Percentiles rank a stretch among this genome's conserved stretches.
phyloP scores from a whole-genome alignment of 2,888 invertebrate genomes.

The Gastrophysa polygoni region DNA sequence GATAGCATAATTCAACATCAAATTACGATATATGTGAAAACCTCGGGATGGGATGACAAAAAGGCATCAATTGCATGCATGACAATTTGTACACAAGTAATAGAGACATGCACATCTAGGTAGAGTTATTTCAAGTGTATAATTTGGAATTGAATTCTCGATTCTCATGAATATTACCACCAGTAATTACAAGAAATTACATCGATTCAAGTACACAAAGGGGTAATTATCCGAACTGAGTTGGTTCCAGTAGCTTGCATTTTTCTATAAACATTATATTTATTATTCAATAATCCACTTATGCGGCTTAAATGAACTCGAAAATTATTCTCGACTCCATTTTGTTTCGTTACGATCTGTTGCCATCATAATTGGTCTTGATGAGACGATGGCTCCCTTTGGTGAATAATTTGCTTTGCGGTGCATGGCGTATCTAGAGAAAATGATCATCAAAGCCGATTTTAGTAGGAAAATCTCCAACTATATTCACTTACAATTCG shows the following conservation, averaged over 20 bases:
- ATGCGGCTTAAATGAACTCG: constrained; percentile 37
- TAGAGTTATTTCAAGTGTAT: constrained; percentile 46
- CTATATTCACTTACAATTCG: too few relatives aligned
- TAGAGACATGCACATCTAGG: constrained; percentile 52
- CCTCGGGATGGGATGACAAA: constrained; percentile 43
- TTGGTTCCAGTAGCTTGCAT: constrained; percentile 44
- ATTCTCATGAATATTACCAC: constrained; percentile 52
- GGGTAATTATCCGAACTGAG: constrained; percentile 43
- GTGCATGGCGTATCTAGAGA: neutral
- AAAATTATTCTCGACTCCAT: constrained; percentile 27
- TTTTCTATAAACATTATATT: constrained; percentile 44
- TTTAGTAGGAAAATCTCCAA: too few relatives aligned
- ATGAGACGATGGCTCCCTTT: neutral
- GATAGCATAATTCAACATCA: constrained; percentile 22
- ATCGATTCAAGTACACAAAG: constrained; percentile 41
- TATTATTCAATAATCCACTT: constrained; percentile 43
- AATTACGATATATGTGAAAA: constrained; percentile 36
- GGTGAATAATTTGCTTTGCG: constrained; percentile 10
- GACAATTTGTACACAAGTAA: constrained; percentile 44
- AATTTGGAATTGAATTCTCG: constrained; percentile 50
- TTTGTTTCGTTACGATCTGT: constrained; percentile 19
- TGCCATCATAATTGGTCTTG: constrained; percentile 11
- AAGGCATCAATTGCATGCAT: constrained; percentile 42
- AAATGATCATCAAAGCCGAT: neutral
- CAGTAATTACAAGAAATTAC: constrained; percentile 47